A percentile compares a stretch with the other conserved stretches of the same genome.
Evolutionary conservation across 2,888 invertebrate species (phyloP).

Genomic region (Watsonalla binaria): DNA sequence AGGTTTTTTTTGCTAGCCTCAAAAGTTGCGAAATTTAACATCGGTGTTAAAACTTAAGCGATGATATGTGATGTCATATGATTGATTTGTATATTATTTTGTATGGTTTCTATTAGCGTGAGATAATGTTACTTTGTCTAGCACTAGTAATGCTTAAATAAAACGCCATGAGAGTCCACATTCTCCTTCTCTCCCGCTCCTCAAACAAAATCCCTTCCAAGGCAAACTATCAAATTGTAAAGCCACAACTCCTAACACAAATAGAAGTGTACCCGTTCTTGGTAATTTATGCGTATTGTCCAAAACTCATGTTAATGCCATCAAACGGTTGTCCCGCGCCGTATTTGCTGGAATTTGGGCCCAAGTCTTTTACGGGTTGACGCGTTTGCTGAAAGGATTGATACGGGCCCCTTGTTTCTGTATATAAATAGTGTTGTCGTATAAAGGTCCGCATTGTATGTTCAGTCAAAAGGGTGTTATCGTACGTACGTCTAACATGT

Average conservation of each 20-base stretch:
- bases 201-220: background rate
- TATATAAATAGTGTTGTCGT: background rate
- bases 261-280: background rate
- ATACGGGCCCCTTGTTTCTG: background rate
- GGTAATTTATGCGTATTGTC: background rate
- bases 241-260: background rate
- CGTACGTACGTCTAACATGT: too few relatives aligned
- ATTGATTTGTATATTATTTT: too few relatives aligned
- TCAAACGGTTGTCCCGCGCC: background rate
- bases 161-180: too few relatives aligned
- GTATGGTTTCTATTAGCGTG: too few relatives aligned
- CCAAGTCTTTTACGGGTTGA: conserved; percentile 1
- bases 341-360: background rate
- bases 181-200: too few relatives aligned
- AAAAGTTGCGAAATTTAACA: too few relatives aligned
- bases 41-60: too few relatives aligned
- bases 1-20: too few relatives aligned
- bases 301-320: background rate
- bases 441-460: background rate
- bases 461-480: too few relatives aligned
- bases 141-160: too few relatives aligned
- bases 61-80: too few relatives aligned
- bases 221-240: background rate
- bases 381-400: conserved; percentile 1
- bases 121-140: too few relatives aligned